These are phyloP conservation scores for Cantharis nigra DNA, from an alignment of 2,888 invertebrate species.

Conservation along the genomic window DNA sequence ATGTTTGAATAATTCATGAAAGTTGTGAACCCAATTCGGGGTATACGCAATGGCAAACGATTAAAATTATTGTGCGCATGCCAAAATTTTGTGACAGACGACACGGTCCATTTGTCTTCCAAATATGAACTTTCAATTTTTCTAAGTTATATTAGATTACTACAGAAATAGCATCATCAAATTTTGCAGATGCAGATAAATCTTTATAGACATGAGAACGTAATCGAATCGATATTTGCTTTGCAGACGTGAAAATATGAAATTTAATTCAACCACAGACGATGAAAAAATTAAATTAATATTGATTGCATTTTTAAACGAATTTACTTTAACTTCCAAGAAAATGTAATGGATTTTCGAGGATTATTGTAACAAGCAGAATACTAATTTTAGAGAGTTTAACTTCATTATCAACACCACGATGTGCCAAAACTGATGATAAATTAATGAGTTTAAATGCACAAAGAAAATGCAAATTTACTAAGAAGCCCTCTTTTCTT, in stretches of 20 bases:
- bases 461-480: background rate
- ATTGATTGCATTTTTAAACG: background rate
- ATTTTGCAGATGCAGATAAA: background rate
- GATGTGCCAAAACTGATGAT: background rate
- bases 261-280: constrained; percentile 3
- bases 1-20: constrained; percentile 24
- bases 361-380: background rate
- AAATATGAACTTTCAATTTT: constrained; percentile 22
- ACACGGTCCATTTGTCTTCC: constrained; percentile 26
- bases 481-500: background rate
- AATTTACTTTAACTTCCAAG: background rate
- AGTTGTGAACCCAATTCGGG: constrained; percentile 10
- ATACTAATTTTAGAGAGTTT: background rate
- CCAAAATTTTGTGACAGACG: constrained; percentile 17
- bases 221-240: background rate
- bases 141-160: background rate
- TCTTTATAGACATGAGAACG: background rate
- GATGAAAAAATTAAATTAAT: background rate
- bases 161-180: background rate
- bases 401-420: background rate
- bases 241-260: background rate
- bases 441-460: background rate
- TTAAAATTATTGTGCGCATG: constrained; percentile 31
- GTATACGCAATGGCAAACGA: constrained; percentile 24
- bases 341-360: background rate